Evolutionary conservation across 2,113 vertebrate genomes (phyloP).

Genomic region (Galeopterus variegatus): DNA sequence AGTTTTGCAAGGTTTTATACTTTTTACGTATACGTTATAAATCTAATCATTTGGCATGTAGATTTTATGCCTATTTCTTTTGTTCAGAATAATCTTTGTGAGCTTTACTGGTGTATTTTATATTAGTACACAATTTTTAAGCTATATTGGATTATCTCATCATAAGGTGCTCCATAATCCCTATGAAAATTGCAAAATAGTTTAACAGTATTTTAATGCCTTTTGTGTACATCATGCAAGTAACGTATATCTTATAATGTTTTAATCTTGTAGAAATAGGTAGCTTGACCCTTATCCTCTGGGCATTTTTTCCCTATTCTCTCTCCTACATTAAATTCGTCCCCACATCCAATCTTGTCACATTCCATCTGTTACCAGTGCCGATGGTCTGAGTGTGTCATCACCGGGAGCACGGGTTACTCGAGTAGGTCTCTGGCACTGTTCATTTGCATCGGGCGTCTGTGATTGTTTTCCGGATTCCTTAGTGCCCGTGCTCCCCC

Average conservation of each 20-base stretch:
- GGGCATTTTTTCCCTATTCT: background rate
- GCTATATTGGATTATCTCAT: background rate
- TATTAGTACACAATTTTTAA: background rate
- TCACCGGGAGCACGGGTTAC: background rate
- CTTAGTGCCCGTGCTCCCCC: background rate
- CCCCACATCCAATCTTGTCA: background rate
- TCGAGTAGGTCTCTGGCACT: fast-evolving
- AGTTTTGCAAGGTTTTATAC: background rate
- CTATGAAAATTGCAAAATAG: background rate
- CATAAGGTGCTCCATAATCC: background rate
- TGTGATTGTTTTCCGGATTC: background rate
- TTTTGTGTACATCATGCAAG: background rate
- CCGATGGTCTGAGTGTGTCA: fast-evolving
- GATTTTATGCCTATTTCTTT: background rate
- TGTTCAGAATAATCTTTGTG: background rate
- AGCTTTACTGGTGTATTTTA: background rate
- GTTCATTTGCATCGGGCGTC: background rate
- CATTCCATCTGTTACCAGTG: fast-evolving
- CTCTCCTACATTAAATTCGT: background rate
- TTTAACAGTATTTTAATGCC: background rate
- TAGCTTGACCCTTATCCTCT: fast-evolving
- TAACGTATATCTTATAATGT: fast-evolving
- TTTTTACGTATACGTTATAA: background rate
- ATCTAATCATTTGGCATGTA: fast-evolving
- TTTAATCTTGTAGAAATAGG: background rate